Evolutionary conservation across 2,797 vertebrate species (phyloP), one percentile per base, ranked within the genome.

Genomic region (Chaenodraco wilsoni): DNA sequence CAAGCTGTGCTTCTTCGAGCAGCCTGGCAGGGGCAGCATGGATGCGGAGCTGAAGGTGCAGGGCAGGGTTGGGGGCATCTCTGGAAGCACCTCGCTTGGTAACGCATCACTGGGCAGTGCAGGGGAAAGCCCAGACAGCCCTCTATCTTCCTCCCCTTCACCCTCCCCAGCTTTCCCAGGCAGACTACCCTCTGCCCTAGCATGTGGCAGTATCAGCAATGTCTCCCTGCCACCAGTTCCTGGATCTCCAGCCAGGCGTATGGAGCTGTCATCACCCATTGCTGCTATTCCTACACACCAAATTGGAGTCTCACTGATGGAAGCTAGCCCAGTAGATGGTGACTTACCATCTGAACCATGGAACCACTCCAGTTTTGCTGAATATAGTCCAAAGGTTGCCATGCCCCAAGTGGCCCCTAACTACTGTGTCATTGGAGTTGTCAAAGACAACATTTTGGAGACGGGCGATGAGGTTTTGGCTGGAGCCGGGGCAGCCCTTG

Each of bases 1-100:
- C 88, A 97, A 97, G 93, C 94, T 98, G 37, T 96, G 97, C 88
- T 96, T 96, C 87, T 97, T 96, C 11, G 96, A 97, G 65, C 94
- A 93, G 5, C 94, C 96, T 1, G 78, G 65, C 16, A 85, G 76
- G 6, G 69, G 72, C 40, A 50, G 74, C 23, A 17, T 90, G 77
- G 95, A 96, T 66, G 88, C 94, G 57, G 96, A 95, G 73, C 94
- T 95, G 45, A 96, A 94, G 86, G 88, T 94, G 23, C 91, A 94
- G 41, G 86, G 92, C 76, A 89, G 84, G 83, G 83, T 27, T 19
- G 91, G 88, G 27, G 74, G 91, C 84, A 82, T 92, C 61, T 15
- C 96, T 66, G 87, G 94, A 46, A 89, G 93, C 75, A 55, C 76
- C 33, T 93, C 92, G 0, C 61, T 93, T 65, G 90, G 89, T 44